Evolutionary conservation across 2,113 vertebrate species (phyloP).

Genomic region (Melanotaenia duboulayi): DNA sequence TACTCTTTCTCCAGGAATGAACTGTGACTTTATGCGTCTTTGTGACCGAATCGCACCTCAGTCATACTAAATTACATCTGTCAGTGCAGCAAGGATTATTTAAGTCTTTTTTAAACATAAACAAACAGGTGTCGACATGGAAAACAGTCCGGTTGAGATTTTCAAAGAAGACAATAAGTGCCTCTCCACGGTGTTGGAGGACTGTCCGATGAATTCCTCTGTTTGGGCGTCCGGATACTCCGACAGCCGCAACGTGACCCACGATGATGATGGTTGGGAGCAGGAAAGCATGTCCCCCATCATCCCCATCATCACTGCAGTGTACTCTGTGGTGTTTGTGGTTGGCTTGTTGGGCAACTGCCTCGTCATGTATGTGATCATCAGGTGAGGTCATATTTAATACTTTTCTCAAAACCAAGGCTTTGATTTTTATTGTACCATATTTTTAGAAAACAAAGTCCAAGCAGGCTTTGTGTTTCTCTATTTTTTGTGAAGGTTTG

Average conservation of each 20-base stretch:
- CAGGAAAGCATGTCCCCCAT: conserved; percentile 88
- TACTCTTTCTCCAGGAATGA: not conserved
- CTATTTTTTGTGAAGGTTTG: conserved; percentile 13
- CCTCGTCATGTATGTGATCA: conserved; percentile 97
- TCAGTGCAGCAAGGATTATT: too few species aligned
- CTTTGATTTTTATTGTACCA: not conserved
- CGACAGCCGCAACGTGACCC: conserved; percentile 67
- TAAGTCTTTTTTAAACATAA: not conserved
- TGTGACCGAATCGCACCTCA: not conserved
- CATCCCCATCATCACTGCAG: conserved; percentile 93
- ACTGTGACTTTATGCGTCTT: conserved; percentile 4
- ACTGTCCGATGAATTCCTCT: conserved; percentile 73
- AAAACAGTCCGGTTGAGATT: conserved; percentile 74
- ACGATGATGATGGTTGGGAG: conserved; percentile 68
- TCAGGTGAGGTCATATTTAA: conserved; percentile 86
- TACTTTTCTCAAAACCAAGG: not conserved
- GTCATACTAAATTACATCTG: not conserved
- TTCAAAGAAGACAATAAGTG: conserved; percentile 76
- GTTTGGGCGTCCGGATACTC: conserved; percentile 61
- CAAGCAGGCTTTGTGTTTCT: conserved; percentile 4
- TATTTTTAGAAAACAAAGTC: not conserved
- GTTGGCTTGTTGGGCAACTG: conserved; percentile 95
- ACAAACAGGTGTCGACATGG: conserved; percentile 69
- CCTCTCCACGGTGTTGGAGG: conserved; percentile 60
- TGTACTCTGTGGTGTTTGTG: conserved; percentile 94